These are phyloP conservation scores for Halocaridina rubra DNA, from an alignment of 2,888 invertebrate genomes.

Conservation along the genomic window DNA sequence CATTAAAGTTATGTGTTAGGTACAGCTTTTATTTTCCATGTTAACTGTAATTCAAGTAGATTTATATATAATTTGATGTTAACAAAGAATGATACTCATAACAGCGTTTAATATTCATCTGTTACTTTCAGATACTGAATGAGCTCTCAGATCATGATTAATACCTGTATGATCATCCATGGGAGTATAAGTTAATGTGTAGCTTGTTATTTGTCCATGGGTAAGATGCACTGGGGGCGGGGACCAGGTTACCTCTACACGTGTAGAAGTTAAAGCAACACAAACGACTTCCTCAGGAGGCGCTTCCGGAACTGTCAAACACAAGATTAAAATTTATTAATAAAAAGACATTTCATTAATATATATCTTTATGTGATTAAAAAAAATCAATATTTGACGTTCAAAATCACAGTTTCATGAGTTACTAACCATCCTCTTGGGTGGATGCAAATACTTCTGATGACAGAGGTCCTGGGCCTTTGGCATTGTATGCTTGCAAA, in stretches of 20 bases:
- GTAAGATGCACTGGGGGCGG: constrained; percentile 69
- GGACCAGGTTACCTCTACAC: constrained; percentile 70
- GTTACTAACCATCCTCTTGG: constrained; percentile 23
- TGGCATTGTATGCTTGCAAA: constrained; percentile 65
- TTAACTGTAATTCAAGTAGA: too few species aligned
- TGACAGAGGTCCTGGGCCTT: constrained; percentile 65
- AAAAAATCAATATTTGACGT: too few species aligned
- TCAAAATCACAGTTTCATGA: too few species aligned
- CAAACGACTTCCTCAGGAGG: constrained; percentile 69
- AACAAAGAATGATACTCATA: too few species aligned
- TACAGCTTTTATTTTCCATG: too few species aligned
- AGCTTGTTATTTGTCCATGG: constrained; percentile 67
- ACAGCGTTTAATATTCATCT: too few species aligned
- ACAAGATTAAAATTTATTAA: neutral
- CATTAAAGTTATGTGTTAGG: too few species aligned
- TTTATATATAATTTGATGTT: too few species aligned
- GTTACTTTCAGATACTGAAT: too few species aligned
- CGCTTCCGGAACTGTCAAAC: constrained; percentile 79
- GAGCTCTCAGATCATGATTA: too few species aligned
- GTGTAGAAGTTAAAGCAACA: constrained; percentile 68
- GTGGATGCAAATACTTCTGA: constrained; percentile 38
- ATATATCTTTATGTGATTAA: neutral
- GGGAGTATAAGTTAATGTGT: constrained; percentile 59
- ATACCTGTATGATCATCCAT: constrained; percentile 59
- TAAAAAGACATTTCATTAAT: neutral